Conservation (phyloP, 92 coral and sea anemone genomes). For the Metridium senile region DNA sequence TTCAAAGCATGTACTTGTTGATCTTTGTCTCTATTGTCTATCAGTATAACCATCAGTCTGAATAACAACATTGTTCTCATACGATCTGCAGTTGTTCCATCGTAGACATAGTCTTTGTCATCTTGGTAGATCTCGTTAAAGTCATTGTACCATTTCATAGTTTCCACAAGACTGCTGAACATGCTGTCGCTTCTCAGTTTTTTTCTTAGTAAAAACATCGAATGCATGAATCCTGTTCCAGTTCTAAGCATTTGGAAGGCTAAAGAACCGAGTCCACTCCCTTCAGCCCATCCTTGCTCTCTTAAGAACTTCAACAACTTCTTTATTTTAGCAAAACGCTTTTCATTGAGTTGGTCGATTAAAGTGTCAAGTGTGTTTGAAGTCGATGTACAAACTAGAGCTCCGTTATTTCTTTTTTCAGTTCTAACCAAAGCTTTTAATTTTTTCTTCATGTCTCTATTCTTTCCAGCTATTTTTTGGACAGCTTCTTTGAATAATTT, state of each 20-base stretch:
- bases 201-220: slow-evolving; percentile 48
- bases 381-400: background rate
- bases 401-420: background rate
- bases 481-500: background rate
- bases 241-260: slow-evolving; percentile 64
- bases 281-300: slow-evolving; percentile 74
- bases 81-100: slow-evolving; percentile 79
- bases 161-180: slow-evolving; percentile 24
- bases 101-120: slow-evolving; percentile 42
- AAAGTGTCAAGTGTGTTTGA: background rate
- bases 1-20: slow-evolving; percentile 58
- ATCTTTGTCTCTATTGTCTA: slow-evolving; percentile 37
- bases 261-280: slow-evolving; percentile 78
- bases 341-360: slow-evolving; percentile 27
- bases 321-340: slow-evolving; percentile 25
- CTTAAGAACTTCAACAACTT: slow-evolving; percentile 23
- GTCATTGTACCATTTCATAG: slow-evolving; percentile 72
- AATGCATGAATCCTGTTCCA: slow-evolving; percentile 71
- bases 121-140: slow-evolving; percentile 75
- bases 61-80: slow-evolving; percentile 63
- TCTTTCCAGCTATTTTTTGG: slow-evolving; percentile 4
- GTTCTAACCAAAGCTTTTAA: background rate
- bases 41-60: slow-evolving; percentile 57
- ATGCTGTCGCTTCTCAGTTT: slow-evolving; percentile 26
- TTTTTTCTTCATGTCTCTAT: background rate